Percentiles rank a stretch among this genome's conserved stretches.
These are phyloP conservation scores for Drosophila grimshawi DNA, from an alignment of 1,140 invertebrate genomes.

Conservation along the genomic window DNA sequence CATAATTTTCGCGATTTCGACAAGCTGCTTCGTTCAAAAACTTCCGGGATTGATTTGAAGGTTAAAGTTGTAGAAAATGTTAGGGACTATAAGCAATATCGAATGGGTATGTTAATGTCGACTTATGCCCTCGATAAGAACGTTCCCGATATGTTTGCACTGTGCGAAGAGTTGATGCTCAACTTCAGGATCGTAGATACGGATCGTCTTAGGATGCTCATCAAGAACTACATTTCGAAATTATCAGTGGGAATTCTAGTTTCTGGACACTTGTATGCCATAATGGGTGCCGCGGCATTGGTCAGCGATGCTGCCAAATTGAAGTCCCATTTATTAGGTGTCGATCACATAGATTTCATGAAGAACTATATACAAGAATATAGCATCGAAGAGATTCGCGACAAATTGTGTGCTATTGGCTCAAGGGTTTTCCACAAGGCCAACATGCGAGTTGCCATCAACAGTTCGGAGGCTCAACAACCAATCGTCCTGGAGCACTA, in stretches of 20 bases:
- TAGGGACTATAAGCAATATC: conserved; percentile 87
- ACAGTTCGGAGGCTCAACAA: conserved; percentile 86
- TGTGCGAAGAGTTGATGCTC: conserved; percentile 92
- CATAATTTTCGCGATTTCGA: conserved; percentile 92
- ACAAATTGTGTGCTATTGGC: conserved; percentile 88
- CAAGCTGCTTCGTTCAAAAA: conserved; percentile 90
- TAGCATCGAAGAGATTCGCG: conserved; percentile 87
- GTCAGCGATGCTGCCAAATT: conserved; percentile 89
- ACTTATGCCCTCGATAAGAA: conserved; percentile 95
- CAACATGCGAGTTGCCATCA: conserved; percentile 88
- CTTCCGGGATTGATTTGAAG: conserved; percentile 89
- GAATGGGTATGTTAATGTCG: conserved; percentile 90
- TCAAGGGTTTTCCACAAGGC: conserved; percentile 88
- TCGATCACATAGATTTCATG: conserved; percentile 92
- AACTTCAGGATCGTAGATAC: conserved; percentile 88
- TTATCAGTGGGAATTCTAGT: conserved; percentile 90
- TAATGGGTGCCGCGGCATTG: conserved; percentile 90
- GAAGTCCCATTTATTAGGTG: conserved; percentile 90
- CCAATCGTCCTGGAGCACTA: conserved; percentile 85
- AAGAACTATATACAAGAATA: conserved; percentile 90
- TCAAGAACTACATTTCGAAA: conserved; percentile 91
- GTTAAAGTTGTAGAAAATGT: conserved; percentile 90
- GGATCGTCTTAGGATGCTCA: conserved; percentile 91
- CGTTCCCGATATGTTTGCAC: conserved; percentile 90
- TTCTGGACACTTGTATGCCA: conserved; percentile 93